Evolutionary conservation across 2,888 invertebrate genomes (phyloP).

Genomic region (Melanophora roralis): DNA sequence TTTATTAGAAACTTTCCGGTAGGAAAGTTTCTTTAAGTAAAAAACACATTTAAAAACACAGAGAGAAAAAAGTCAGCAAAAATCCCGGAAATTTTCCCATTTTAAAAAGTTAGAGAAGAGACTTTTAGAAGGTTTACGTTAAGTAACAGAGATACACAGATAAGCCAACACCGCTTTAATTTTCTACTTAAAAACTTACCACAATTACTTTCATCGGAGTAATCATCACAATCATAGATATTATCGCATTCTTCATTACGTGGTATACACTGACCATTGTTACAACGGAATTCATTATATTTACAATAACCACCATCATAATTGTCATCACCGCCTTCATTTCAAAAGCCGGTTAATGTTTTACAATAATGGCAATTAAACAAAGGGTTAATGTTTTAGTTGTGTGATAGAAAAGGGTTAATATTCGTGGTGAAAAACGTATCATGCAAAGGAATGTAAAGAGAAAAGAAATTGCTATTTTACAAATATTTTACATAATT

Average conservation of each 20-base stretch:
- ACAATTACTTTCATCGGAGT: slow-evolving; percentile 87
- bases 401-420: not conserved
- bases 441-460: slow-evolving; percentile 36
- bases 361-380: slow-evolving; percentile 7
- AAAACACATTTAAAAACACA: slow-evolving; percentile 15
- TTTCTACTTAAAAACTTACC: slow-evolving; percentile 80
- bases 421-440: not conserved
- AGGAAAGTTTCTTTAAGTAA: slow-evolving; percentile 1
- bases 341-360: slow-evolving; percentile 17
- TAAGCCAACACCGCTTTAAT: slow-evolving; percentile 33
- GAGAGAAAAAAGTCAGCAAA: not conserved
- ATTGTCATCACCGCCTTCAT: slow-evolving; percentile 59
- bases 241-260: slow-evolving; percentile 81
- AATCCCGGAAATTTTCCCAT: not conserved
- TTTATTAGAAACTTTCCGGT: slow-evolving; percentile 8
- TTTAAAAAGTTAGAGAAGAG: not conserved
- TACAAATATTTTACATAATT: not conserved
- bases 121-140: not conserved
- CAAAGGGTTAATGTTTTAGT: slow-evolving; percentile 25
- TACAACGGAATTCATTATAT: slow-evolving; percentile 82
- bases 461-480: not conserved
- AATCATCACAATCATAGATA: slow-evolving; percentile 83
- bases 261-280: slow-evolving; percentile 81
- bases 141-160: not conserved
- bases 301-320: slow-evolving; percentile 73